A percentile compares a stretch with the other conserved stretches of the same genome.
These are phyloP conservation scores for Amiota mariae DNA, from an alignment of 2,888 invertebrate species.

Conservation along the genomic window DNA sequence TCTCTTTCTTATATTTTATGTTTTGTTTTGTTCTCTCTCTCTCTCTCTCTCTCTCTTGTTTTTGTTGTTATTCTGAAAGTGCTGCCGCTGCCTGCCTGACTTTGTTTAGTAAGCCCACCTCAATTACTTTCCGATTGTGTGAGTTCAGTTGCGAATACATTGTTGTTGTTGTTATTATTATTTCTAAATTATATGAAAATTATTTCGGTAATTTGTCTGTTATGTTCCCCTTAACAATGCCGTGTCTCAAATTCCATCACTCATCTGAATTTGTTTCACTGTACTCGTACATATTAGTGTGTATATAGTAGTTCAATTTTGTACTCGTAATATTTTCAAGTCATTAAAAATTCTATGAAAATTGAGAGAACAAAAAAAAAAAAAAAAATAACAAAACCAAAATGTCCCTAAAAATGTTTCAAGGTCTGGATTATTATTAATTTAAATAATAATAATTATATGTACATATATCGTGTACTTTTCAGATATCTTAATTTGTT, in stretches of 20 bases:
- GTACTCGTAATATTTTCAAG: too few relatives aligned
- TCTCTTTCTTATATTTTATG: not conserved
- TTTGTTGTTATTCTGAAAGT: not conserved
- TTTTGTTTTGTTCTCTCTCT: not conserved
- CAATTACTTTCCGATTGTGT: conserved; percentile 5
- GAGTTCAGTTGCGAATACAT: not conserved
- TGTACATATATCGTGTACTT: not conserved
- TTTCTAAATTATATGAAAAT: too few relatives aligned
- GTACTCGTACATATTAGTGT: too few relatives aligned
- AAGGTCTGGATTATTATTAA: not conserved
- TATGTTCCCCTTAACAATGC: too few relatives aligned
- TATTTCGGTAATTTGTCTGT: too few relatives aligned
- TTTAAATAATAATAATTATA: conserved; percentile 1
- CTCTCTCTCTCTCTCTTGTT: not conserved
- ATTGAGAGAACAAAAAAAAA: not conserved
- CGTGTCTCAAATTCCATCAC: too few relatives aligned
- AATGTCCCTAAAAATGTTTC: not conserved
- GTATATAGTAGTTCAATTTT: too few relatives aligned
- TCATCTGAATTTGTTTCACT: too few relatives aligned
- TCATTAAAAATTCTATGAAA: too few relatives aligned
- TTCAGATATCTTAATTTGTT: not conserved
- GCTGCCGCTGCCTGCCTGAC: not conserved
- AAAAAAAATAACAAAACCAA: too few relatives aligned
- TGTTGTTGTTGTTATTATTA: not conserved
- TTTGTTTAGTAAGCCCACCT: not conserved